These are phyloP conservation scores for Fulmarus glacialis DNA, from an alignment of 2,113 vertebrate genomes.

Conservation along the genomic window DNA sequence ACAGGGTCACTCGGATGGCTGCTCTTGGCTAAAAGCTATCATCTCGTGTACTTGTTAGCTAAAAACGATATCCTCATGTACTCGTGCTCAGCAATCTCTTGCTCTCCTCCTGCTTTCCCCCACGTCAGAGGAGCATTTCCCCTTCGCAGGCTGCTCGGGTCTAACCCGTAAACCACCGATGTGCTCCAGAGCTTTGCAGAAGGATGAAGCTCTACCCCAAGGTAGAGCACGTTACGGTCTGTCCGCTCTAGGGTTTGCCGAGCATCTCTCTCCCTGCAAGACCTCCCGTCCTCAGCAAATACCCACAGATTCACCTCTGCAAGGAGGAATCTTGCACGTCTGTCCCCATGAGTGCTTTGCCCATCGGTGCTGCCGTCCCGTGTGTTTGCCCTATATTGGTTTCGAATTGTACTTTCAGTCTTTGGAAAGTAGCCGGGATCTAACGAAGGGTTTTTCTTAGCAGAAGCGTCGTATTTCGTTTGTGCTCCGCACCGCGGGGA, in stretches of 20 bases:
- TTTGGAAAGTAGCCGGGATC: background rate
- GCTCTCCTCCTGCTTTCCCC: background rate
- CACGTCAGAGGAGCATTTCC: background rate
- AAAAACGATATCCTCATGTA: background rate
- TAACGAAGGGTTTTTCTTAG: background rate
- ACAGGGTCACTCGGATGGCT: background rate
- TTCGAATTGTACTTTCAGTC: background rate
- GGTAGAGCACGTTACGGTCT: background rate
- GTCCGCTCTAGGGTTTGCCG: background rate
- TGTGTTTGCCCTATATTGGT: background rate
- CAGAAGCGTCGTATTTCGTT: background rate
- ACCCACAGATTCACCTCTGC: background rate
- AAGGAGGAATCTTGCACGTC: background rate
- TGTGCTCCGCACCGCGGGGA: background rate
- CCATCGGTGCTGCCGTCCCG: too few relatives aligned
- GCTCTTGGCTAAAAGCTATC: background rate
- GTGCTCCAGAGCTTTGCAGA: too few relatives aligned
- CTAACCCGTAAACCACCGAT: background rate
- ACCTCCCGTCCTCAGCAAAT: background rate
- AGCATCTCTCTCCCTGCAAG: background rate
- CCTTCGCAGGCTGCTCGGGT: background rate
- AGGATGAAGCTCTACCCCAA: background rate
- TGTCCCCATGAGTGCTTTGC: fast-evolving
- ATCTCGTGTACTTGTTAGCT: background rate
- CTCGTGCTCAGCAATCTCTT: background rate